These are phyloP conservation scores for Cariama cristata DNA, from an alignment of 2,113 vertebrate species.

Conservation along the genomic window DNA sequence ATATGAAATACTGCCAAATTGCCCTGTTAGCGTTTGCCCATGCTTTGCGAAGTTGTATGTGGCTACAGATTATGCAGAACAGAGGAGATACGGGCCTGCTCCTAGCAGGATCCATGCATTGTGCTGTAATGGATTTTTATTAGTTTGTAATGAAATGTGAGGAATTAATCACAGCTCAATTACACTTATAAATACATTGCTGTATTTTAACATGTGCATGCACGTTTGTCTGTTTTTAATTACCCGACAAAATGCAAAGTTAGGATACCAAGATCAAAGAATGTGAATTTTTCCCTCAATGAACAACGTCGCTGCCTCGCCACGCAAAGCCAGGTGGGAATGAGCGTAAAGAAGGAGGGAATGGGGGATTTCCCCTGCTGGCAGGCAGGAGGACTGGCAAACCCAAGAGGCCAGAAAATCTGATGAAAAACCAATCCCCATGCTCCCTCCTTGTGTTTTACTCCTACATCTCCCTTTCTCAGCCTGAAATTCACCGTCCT, in stretches of 20 bases:
- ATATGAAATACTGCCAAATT: not conserved
- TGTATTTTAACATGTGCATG: not conserved
- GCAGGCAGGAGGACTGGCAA: not conserved
- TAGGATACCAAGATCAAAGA: not conserved
- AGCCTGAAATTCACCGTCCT: not conserved
- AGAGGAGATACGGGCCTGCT: not conserved
- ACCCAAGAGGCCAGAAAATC: not conserved
- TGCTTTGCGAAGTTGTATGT: not conserved
- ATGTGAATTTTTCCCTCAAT: not conserved
- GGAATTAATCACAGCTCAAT: slow-evolving; percentile 24
- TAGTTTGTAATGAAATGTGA: slow-evolving; percentile 21
- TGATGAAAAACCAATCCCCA: not conserved
- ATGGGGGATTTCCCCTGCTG: not conserved
- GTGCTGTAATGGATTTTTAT: not conserved
- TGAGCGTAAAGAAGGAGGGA: not conserved
- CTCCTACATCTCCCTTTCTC: not conserved
- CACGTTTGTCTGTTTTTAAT: not conserved
- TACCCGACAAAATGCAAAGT: not conserved
- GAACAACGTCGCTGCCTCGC: fast-evolving
- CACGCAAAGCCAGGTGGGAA: not conserved
- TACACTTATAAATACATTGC: not conserved
- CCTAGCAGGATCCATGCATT: not conserved
- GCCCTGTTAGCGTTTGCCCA: not conserved
- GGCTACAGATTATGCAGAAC: not conserved
- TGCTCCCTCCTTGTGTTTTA: not conserved